Evolutionary conservation across 2,888 invertebrate species (phyloP), one percentile per base, ranked within the genome.

Genomic region (Heliconius charithonia): DNA sequence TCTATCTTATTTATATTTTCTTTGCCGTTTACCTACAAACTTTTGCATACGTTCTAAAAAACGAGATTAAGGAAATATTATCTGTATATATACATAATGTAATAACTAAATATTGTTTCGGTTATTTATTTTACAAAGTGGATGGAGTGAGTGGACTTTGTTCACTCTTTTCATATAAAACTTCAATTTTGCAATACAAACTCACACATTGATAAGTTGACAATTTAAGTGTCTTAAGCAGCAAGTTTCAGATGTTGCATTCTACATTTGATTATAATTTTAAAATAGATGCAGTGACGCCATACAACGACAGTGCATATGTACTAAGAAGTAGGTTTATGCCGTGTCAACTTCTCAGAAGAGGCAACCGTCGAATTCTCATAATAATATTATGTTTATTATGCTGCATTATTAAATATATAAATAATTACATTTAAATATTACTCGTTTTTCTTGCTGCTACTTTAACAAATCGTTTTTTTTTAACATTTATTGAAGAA

Each of bases 201-300:
- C 56, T 27, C 45, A 37, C 37, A 37, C 27, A 65, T 45, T 13
- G 29, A 41, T 10, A 65, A 29, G 9, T 41, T 51, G 65, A n/a
- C 63, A 66, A 10, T 29, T 51, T 29, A 51, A 66, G 65, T 51
- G 29, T 65, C 63, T 51, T n/a, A 51, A 75, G 41, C 41, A 75
- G 22, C 75, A 41, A 66, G 19, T 72, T 37, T 59, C 37, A 66
- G 27, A 45, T 16, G 65, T 76, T 69, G 59, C 69, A 69, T 69
- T 70, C 13, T 62, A 76, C 69, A 41, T 70, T 62, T 45, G 41
- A 70, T 70, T 63, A 76, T 62, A 41, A 63, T 70, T 45, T 41
- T 70, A 72, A 72, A 77, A 77, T 77, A 65, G 71, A 32, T 65
- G 37, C 62, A 72, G 67, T 77, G 73, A 73, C 73, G 73, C 72